Evolutionary conservation across 1,140 invertebrate species (phyloP).

Genomic region (Drosophila carrolli): DNA sequence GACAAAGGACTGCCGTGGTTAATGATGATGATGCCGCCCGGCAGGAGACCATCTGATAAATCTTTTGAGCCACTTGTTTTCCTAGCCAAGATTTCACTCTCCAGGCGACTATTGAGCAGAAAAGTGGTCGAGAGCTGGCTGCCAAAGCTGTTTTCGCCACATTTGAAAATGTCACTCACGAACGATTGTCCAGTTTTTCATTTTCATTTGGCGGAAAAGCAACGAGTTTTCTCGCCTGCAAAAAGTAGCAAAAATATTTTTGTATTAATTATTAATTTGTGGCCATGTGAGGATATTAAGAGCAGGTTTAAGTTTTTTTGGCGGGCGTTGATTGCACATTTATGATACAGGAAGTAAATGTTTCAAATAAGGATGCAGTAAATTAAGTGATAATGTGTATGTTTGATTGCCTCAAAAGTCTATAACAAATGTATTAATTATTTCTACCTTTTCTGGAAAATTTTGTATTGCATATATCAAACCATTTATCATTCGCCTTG

Average conservation of each 20-base stretch:
- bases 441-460: background rate
- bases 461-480: background rate
- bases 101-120: conserved; percentile 38
- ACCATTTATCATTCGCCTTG: conserved; percentile 26
- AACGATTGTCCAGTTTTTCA: conserved; percentile 63
- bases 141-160: conserved; percentile 63
- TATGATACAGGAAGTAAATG: conserved; percentile 46
- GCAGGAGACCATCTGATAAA: conserved; percentile 39
- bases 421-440: background rate
- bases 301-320: conserved; percentile 19
- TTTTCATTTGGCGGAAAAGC: conserved; percentile 72
- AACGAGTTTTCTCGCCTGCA: conserved; percentile 20
- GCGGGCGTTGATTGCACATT: conserved; percentile 10
- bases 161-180: conserved; percentile 53
- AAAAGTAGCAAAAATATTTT: conserved; percentile 8
- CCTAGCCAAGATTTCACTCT: conserved; percentile 71
- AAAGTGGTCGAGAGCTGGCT: conserved; percentile 30
- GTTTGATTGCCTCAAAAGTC: background rate
- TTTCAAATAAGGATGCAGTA: background rate
- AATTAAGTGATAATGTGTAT: background rate
- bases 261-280: conserved; percentile 64
- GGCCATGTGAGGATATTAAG: conserved; percentile 34
- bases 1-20: conserved; percentile 70
- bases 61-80: conserved; percentile 67
- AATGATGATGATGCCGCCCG: conserved; percentile 55